Base-by-base conservation (phyloP, 2,113 vertebrate genomes). In the Melanostigma gelatinosum region DNA sequence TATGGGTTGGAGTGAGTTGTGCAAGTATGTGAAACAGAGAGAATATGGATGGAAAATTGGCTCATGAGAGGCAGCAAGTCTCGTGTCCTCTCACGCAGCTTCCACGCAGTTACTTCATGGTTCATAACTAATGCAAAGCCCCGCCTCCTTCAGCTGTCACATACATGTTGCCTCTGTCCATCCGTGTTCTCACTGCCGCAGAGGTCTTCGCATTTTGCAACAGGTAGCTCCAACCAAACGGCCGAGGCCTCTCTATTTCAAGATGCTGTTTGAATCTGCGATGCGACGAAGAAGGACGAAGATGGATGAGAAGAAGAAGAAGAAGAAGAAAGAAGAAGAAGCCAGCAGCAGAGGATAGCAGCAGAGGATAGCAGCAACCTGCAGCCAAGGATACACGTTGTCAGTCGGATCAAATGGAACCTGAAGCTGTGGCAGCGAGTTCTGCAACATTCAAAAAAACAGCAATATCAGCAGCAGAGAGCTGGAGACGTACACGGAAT, bases 81-180 rank as follows among this genome's bases (percentile, higher is more conserved):
- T 75, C 38, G 58, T 77, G 69, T 69, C 38, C 3, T 72, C 36
- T 48, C 70, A 38, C 4, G 3, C 11, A 0, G 44, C 60, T 24
- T 61, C 18, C 27, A 60, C 5, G 48, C 27, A 40, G n/a, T 62
- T 75, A 40, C 64, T 48, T 55, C 66, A 40, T 27, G 36, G 63
- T 36, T 64, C 55, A 74, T 70, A 50, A 81, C 36, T 81, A 80
- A 85, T 34, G 68, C 62, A 77, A 11, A 0, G 1, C 42, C n/a
- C 8, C 6, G 11, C 36, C 46, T 22, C 38, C 36, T 34, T 57
- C 50, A 66, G 32, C 16, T 64, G 64, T 16, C 44, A 46, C 61
- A 18, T 48, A n/a, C 58, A 63, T 36, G 67, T 22, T 50, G 10
- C 60, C 16, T 42, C 48, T 64, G 62, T 50, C 57, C 12, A 15